These are phyloP conservation scores for Muntiacus muntjak DNA, from an alignment of 2,113 vertebrate species.

Conservation along the genomic window DNA sequence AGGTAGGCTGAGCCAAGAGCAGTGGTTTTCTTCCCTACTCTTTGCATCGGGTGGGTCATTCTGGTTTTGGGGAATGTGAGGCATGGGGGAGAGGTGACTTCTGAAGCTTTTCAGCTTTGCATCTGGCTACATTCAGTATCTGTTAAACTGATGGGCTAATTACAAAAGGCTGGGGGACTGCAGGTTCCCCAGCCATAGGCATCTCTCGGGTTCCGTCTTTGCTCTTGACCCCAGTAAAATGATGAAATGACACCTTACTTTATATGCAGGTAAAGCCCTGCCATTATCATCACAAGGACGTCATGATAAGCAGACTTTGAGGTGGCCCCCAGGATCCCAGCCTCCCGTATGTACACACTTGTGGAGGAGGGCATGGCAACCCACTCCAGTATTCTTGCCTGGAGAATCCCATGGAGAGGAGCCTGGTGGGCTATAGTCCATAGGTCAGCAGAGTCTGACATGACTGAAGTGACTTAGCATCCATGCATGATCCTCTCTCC, in stretches of 20 bases:
- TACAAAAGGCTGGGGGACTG: not conserved
- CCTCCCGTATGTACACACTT: not conserved
- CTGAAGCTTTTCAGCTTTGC: not conserved
- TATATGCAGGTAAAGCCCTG: too few species aligned
- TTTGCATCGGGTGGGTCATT: too few species aligned
- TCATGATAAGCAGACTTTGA: not conserved
- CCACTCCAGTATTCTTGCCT: not conserved
- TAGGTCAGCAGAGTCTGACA: not conserved
- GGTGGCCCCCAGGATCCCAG: not conserved
- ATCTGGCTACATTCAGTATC: not conserved
- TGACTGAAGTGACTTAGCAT: not conserved
- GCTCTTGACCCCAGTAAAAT: not conserved
- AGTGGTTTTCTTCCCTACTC: not conserved
- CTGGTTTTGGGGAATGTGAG: not conserved
- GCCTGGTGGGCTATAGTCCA: not conserved
- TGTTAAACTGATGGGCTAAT: not conserved
- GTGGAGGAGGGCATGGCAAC: not conserved
- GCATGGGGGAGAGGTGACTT: not conserved
- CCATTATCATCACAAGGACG: not conserved
- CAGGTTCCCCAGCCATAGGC: not conserved
- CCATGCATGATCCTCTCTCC: not conserved
- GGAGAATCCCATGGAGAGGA: not conserved
- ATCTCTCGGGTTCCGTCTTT: not conserved
- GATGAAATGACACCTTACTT: not conserved
- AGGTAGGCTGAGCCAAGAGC: not conserved